Evolutionary conservation across 1,140 invertebrate genomes (phyloP).

Genomic region (Musca domestica): DNA sequence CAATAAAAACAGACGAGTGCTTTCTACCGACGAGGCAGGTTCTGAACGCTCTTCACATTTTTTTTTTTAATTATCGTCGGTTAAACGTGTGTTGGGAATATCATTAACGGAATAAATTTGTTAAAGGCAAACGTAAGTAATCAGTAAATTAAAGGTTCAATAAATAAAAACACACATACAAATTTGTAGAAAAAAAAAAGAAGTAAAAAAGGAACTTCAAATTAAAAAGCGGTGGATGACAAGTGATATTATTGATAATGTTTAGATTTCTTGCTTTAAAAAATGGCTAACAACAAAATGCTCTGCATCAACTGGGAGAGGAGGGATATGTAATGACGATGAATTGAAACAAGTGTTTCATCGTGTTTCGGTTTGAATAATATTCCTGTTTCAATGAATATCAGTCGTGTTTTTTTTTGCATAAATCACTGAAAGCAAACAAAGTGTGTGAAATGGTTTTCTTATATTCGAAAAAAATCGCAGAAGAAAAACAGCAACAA

Average conservation of each 20-base stretch:
- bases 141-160: neutral
- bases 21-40: conserved; percentile 27
- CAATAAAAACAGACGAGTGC: conserved; percentile 26
- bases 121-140: conserved; percentile 15
- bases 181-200: no score
- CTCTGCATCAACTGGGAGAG: no score
- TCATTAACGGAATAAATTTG: conserved; percentile 15
- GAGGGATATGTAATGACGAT: neutral
- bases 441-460: neutral
- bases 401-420: no score
- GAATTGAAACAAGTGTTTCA: conserved; percentile 13
- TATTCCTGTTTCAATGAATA: no score
- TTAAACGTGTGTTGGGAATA: neutral
- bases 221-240: neutral
- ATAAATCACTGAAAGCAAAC: neutral
- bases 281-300: no score
- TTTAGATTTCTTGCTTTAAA: no score
- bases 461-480: neutral
- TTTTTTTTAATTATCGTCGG: conserved; percentile 10
- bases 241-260: no score
- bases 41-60: conserved; percentile 5
- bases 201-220: no score
- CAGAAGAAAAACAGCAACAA: neutral
- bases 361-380: no score
- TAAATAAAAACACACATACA: no score